Base-by-base conservation (phyloP, 2,888 invertebrate species). In the Xanthorhoe designata region DNA sequence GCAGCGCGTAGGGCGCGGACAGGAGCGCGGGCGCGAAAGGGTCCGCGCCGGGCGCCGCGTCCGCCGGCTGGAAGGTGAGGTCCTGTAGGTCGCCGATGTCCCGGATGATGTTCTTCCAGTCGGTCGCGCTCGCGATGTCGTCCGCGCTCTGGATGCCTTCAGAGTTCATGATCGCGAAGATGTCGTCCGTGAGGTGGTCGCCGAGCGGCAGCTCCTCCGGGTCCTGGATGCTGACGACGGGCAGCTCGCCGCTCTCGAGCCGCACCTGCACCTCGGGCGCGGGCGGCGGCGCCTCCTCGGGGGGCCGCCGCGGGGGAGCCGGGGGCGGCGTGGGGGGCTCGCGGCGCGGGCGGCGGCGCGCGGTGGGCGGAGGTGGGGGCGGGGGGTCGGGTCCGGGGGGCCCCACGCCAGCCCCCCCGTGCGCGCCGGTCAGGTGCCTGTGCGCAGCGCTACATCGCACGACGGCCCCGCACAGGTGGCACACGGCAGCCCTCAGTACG, bases 371-470 rank as follows among this genome's bases (percentile, higher is more conserved):
- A n/a, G n/a, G n/a, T n/a, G n/a, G n/a, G 1, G 92, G 87, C 38
- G 89, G 62, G 85, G 85, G 61, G 74, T 72, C 71, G 86, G 72
- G 70, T 1, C 24, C 24, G 91, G 92, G 29, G 83, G 72, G 64
- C 84, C 84, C n/a, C n/a, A n/a, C n/a, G n/a, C n/a, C n/a, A n/a
- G n/a, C n/a, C n/a, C n/a, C n/a, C n/a, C 2, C 84, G 82, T 95
- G 95, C 69, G 94, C 92, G 78, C 94, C 93, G 76, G 95, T 94
- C 88, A 97, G 94, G 86, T 97, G 97, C 82, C 95, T 94, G 79
- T 95, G 95, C 60, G 96, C 95, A 57, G 97, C 97, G 85, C 96
- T 96, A 77, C 96, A 96, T 90, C 97, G 97, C 77, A 97, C 95
- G 82, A 96, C 95, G 74, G 96, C 95, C 73, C 95, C 95, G 86